A percentile compares a stretch with the other conserved stretches of the same genome.
Conservation (phyloP, 1,140 invertebrate genomes). For the Trichonephila clavata region DNA sequence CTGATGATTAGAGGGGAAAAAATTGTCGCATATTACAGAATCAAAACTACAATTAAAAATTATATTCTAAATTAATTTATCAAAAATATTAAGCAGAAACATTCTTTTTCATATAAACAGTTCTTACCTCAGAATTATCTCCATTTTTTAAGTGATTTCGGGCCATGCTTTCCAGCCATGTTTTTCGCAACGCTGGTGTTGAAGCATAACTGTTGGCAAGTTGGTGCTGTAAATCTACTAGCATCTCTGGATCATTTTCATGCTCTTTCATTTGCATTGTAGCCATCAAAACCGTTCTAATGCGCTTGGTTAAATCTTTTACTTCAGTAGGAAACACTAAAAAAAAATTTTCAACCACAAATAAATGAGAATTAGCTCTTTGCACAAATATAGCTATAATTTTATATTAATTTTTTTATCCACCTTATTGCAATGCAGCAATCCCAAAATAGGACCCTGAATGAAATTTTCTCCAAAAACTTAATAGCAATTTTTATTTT, state of each 20-base stretch:
- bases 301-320: conserved; percentile 94
- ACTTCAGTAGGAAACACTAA: conserved; percentile 92
- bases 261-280: conserved; percentile 95
- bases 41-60: background rate
- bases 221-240: conserved; percentile 95
- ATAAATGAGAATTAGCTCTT: no score
- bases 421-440: no score
- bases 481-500: no score
- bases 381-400: no score
- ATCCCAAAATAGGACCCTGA: no score
- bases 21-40: no score
- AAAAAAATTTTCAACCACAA: background rate
- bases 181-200: conserved; percentile 94
- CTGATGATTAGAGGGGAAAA: no score
- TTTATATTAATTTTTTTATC: no score
- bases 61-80: background rate
- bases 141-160: conserved; percentile 88
- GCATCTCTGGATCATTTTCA: conserved; percentile 92
- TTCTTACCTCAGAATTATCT: conserved; percentile 88
- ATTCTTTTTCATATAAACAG: background rate
- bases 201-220: conserved; percentile 96
- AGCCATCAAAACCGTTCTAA: conserved; percentile 95
- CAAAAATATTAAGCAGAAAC: background rate
- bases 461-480: no score
- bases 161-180: conserved; percentile 96